phyloP scores from a whole-genome alignment of 2,797 vertebrate species.

The Chelon labrosus region DNA sequence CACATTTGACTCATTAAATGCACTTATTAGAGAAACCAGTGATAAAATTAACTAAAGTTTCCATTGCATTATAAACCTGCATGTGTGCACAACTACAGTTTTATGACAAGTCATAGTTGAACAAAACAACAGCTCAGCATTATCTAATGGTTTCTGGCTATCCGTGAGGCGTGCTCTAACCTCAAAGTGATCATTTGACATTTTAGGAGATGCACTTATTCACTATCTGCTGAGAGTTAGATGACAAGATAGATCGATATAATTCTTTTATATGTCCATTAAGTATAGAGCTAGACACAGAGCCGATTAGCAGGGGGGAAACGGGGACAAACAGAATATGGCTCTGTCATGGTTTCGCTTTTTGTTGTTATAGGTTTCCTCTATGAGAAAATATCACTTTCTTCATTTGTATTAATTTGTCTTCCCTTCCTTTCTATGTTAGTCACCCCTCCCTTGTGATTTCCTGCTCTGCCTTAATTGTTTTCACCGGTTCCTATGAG shows the following conservation, averaged over 20 bases:
- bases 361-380: no score
- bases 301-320: background rate
- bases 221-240: slow-evolving; percentile 1
- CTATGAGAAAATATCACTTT: no score
- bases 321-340: background rate
- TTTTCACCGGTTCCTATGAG: no score
- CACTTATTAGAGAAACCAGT: background rate
- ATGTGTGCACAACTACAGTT: background rate
- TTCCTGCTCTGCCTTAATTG: no score
- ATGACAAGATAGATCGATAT: slow-evolving; percentile 14
- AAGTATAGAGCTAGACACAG: background rate
- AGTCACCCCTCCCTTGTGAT: no score
- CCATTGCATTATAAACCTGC: background rate
- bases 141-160: background rate
- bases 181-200: slow-evolving; percentile 14
- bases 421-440: no score
- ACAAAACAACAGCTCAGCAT: slow-evolving; percentile 3
- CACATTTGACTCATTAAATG: no score
- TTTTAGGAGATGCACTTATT: slow-evolving; percentile 4
- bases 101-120: slow-evolving; percentile 1
- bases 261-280: background rate
- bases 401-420: no score
- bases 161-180: background rate
- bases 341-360: background rate
- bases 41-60: background rate